Evolutionary conservation across 2,888 invertebrate species (phyloP).

Genomic region (Drosophila dives): DNA sequence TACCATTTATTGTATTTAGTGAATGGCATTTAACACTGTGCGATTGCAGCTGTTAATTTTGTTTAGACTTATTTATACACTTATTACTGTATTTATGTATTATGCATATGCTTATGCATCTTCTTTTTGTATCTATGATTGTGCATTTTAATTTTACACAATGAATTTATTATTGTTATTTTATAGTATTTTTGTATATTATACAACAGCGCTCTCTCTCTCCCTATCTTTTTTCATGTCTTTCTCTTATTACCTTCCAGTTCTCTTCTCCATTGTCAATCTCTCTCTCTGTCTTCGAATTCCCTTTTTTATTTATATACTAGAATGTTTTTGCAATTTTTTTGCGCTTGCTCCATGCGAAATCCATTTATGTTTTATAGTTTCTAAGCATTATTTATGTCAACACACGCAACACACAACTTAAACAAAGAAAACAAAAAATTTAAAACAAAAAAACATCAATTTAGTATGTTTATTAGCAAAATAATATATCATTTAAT

Average conservation of each 20-base stretch:
- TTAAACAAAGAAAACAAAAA: constrained; percentile 52
- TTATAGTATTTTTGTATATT: constrained; percentile 69
- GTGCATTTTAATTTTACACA: constrained; percentile 70
- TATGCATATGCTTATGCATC: constrained; percentile 47
- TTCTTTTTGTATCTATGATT: constrained; percentile 59
- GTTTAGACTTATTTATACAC: constrained; percentile 72
- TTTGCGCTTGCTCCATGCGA: constrained; percentile 61
- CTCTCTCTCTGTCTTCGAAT: background rate
- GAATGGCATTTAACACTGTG: constrained; percentile 80
- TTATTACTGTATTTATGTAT: constrained; percentile 59
- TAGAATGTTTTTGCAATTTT: constrained; percentile 27
- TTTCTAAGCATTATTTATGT: constrained; percentile 76
- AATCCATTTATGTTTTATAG: constrained; percentile 74
- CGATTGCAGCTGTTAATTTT: constrained; percentile 69
- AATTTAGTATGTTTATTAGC: constrained; percentile 77
- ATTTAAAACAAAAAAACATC: constrained; percentile 37
- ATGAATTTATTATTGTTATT: constrained; percentile 71
- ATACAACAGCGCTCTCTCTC: constrained; percentile 56
- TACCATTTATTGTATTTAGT: constrained; percentile 72
- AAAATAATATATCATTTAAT: constrained; percentile 70
- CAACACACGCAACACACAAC: constrained; percentile 60
- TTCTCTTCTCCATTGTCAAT: constrained; percentile 4
- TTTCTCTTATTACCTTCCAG: constrained; percentile 15
- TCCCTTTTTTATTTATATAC: background rate
- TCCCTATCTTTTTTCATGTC: background rate